Percentiles rank a stretch among this genome's conserved stretches.
phyloP scores from a whole-genome alignment of 2,797 vertebrate genomes.

The Eulemur mongoz region DNA sequence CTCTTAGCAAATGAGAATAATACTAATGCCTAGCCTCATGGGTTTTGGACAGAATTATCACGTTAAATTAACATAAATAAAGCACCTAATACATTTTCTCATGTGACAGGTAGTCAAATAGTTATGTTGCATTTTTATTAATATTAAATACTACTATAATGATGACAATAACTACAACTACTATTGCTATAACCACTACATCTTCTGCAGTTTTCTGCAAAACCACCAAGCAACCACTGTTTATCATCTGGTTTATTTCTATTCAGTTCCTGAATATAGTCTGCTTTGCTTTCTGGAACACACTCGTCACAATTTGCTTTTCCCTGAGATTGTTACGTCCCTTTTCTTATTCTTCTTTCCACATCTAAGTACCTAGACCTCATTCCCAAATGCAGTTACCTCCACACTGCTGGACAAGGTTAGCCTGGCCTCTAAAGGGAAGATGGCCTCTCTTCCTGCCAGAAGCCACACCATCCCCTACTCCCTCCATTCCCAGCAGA shows the following conservation, averaged over 20 bases:
- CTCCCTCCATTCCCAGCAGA: conserved; percentile 41
- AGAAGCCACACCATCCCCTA: conserved; percentile 6
- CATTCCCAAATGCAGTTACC: background rate
- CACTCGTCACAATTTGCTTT: background rate
- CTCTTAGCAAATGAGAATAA: conserved; percentile 1
- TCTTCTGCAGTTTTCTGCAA: background rate
- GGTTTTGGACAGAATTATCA: background rate
- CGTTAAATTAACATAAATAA: background rate
- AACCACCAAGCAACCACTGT: background rate
- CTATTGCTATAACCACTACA: background rate
- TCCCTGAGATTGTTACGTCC: background rate
- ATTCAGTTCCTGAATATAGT: background rate
- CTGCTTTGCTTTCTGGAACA: conserved; percentile 50
- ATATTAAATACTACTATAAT: background rate
- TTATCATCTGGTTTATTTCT: conserved; percentile 21
- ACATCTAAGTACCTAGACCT: background rate
- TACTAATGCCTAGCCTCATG: background rate
- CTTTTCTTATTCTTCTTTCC: conserved; percentile 22
- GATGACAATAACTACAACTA: background rate
- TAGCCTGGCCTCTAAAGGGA: background rate
- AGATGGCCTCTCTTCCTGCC: background rate
- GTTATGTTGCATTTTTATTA: background rate
- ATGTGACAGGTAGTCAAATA: background rate
- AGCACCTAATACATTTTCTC: background rate
- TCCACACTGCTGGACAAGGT: background rate